Evolutionary conservation across 2,888 invertebrate species (phyloP).

Genomic region (Microctonus brassicae): DNA sequence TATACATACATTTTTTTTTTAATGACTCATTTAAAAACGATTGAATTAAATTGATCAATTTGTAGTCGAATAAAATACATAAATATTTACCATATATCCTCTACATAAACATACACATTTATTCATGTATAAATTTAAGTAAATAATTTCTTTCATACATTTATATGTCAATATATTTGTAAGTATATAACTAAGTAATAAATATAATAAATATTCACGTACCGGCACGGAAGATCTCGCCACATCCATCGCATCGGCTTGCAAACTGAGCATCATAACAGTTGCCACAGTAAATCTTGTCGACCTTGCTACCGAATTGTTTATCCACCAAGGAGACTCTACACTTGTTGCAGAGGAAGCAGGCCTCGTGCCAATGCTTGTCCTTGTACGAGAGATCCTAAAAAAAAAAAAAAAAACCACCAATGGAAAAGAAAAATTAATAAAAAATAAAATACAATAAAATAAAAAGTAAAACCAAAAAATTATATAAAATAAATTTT

Average conservation of each 20-base stretch:
- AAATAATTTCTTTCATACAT: no score
- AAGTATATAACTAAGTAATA: not conserved
- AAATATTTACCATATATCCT: no score
- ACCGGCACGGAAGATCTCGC: slow-evolving; percentile 99
- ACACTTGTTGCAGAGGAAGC: slow-evolving; percentile 99
- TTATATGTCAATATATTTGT: not conserved
- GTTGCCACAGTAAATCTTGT: slow-evolving; percentile 99
- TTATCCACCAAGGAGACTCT: slow-evolving; percentile 98
- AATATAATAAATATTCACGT: slow-evolving; percentile 68
- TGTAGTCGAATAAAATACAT: not conserved
- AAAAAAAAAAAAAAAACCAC: not conserved
- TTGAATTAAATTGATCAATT: not conserved
- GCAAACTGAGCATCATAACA: slow-evolving; percentile 99
- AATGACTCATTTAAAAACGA: not conserved
- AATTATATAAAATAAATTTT: not conserved
- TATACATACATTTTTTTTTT: not conserved
- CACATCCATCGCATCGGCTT: slow-evolving; percentile 98
- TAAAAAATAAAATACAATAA: not conserved
- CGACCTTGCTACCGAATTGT: slow-evolving; percentile 99
- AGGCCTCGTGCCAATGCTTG: slow-evolving; percentile 99
- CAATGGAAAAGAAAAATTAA: not conserved
- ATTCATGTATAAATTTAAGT: no score
- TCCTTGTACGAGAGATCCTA: slow-evolving; percentile 99
- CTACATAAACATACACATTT: no score
- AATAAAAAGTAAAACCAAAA: not conserved